phyloP scores from a whole-genome alignment of 2,888 invertebrate species.

The Yponomeuta evonymella region DNA sequence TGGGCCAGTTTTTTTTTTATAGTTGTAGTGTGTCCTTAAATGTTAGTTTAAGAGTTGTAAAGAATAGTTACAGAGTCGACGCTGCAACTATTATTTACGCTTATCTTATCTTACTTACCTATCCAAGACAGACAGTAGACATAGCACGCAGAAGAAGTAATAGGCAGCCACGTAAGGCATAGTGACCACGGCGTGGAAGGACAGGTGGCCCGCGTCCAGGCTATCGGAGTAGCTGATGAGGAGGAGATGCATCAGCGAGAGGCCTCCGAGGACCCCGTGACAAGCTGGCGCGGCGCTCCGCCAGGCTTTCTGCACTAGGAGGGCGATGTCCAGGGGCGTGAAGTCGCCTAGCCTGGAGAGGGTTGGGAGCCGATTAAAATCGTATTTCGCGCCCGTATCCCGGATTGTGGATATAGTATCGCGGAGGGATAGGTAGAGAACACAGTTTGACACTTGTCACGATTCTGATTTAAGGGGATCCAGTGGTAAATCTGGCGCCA shows the following conservation, averaged over 20 bases:
- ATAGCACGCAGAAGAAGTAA: conserved; percentile 75
- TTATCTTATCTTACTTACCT: conserved; percentile 49
- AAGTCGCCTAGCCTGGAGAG: conserved; percentile 55
- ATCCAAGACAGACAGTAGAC: conserved; percentile 77
- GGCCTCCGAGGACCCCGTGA: conserved; percentile 77
- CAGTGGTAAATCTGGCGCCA: too few species aligned
- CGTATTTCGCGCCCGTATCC: background rate
- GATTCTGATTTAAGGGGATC: too few species aligned
- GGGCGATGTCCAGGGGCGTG: conserved; percentile 72
- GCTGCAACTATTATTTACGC: background rate
- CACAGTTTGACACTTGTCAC: too few species aligned
- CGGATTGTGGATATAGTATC: background rate
- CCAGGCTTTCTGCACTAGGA: conserved; percentile 68
- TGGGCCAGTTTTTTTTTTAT: too few species aligned
- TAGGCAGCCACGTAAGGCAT: conserved; percentile 74
- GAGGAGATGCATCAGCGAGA: conserved; percentile 76
- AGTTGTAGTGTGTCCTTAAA: too few species aligned
- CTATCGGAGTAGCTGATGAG: conserved; percentile 73
- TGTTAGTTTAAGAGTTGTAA: too few species aligned
- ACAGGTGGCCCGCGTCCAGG: conserved; percentile 61
- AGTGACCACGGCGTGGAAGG: conserved; percentile 66
- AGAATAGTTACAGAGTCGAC: too few species aligned
- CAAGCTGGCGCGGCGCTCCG: conserved; percentile 70
- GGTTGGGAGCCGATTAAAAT: background rate
- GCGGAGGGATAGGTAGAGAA: background rate